Conservation (phyloP, 2,888 invertebrate species). For the Fabriciana adippe region DNA sequence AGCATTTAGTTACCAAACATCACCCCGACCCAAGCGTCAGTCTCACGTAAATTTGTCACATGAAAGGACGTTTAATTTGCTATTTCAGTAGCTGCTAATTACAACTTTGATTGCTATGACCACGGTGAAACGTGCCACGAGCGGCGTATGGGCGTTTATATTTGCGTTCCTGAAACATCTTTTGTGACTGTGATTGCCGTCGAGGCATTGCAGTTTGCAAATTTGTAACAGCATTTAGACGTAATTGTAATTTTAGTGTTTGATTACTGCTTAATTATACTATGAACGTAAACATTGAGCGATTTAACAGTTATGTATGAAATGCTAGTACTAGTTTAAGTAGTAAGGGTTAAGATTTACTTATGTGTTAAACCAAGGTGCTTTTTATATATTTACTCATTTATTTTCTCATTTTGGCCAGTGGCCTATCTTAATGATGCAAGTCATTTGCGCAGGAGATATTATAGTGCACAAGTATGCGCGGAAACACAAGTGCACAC, state of each 20-base stretch:
- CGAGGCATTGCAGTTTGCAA: not conserved
- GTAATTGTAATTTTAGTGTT: not conserved
- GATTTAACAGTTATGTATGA: no score
- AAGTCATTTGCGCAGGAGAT: no score
- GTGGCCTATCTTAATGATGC: no score
- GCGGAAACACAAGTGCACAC: no score
- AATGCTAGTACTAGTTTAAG: no score
- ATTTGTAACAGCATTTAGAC: not conserved
- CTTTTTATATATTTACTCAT: no score
- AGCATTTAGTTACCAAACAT: conserved; percentile 26
- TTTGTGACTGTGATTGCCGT: conserved; percentile 28
- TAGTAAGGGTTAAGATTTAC: no score
- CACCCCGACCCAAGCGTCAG: conserved; percentile 17
- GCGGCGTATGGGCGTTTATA: conserved; percentile 26
- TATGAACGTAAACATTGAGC: no score
- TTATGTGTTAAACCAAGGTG: no score
- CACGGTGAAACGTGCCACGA: conserved; percentile 56
- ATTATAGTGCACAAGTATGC: no score
- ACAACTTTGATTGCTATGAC: conserved; percentile 75
- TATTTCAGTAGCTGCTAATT: conserved; percentile 79
- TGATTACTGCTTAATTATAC: no score
- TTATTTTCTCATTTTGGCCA: no score
- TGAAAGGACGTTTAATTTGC: conserved; percentile 76
- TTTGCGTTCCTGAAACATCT: conserved; percentile 22
- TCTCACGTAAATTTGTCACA: conserved; percentile 62